These are phyloP conservation scores for Abrostola triplasia DNA, from an alignment of 2,888 invertebrate genomes.

Conservation along the genomic window DNA sequence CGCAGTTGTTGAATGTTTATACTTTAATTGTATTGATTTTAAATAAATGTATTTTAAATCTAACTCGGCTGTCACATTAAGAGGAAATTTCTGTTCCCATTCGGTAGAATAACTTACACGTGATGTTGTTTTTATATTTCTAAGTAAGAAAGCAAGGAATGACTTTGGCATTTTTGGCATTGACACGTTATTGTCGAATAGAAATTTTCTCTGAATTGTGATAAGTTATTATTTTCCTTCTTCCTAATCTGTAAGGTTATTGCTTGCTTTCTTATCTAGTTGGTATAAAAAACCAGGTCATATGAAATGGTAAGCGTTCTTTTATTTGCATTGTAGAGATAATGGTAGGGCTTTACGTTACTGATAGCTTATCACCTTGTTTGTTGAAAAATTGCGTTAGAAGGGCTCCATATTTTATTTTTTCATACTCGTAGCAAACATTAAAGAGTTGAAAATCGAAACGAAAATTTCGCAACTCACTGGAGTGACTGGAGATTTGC, in stretches of 20 bases:
- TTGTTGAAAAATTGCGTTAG: conserved; percentile 59
- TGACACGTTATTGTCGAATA: conserved; percentile 76
- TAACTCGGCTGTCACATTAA: conserved; percentile 68
- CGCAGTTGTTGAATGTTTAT: conserved; percentile 74
- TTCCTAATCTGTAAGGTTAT: conserved; percentile 70
- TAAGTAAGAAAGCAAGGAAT: conserved; percentile 84
- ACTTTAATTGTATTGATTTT: conserved; percentile 55
- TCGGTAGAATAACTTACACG: conserved; percentile 79
- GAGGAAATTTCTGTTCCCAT: conserved; percentile 88
- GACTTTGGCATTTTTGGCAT: too few species aligned
- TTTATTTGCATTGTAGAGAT: conserved; percentile 74
- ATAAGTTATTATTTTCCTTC: conserved; percentile 72
- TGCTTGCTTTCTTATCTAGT: conserved; percentile 87
- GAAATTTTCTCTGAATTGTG: conserved; percentile 87
- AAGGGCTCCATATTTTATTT: conserved; percentile 30
- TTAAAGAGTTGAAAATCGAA: conserved; percentile 2
- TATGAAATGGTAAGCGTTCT: conserved; percentile 77
- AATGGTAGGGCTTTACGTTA: conserved; percentile 58
- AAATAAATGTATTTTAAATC: conserved; percentile 56
- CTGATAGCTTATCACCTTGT: conserved; percentile 57
- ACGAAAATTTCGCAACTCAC: background rate
- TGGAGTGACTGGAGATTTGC: too few species aligned
- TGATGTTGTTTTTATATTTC: conserved; percentile 55
- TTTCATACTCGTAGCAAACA: conserved; percentile 10
- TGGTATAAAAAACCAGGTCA: conserved; percentile 79